phyloP scores from a whole-genome alignment of 2,113 vertebrate genomes.

The Albula goreensis region DNA sequence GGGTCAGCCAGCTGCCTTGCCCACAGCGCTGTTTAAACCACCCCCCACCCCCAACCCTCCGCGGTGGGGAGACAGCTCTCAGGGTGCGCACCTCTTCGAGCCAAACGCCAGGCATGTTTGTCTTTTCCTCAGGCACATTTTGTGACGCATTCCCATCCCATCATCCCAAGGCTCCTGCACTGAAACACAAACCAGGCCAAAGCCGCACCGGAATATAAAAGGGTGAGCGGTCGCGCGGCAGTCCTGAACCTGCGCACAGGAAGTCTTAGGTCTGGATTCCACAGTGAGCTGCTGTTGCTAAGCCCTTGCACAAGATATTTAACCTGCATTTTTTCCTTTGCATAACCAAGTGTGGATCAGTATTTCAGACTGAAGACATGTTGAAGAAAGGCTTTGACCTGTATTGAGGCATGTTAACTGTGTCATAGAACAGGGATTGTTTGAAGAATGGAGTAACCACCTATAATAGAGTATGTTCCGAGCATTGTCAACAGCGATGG shows the following conservation, averaged over 20 bases:
- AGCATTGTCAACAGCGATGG: background rate
- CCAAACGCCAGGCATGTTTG: background rate
- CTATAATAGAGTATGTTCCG: background rate
- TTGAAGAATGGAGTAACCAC: background rate
- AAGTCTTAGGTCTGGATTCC: background rate
- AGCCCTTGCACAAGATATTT: background rate
- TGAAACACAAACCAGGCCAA: background rate
- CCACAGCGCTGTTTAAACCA: background rate
- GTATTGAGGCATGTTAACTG: background rate
- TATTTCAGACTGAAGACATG: background rate
- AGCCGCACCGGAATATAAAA: background rate
- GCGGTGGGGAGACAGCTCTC: too few relatives aligned
- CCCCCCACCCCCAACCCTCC: background rate
- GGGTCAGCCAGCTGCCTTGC: conserved; percentile 23
- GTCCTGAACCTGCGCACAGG: background rate
- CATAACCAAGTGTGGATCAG: background rate
- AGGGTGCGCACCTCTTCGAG: background rate
- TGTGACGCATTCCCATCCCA: background rate
- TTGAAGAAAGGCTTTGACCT: background rate
- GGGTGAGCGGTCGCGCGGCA: too few relatives aligned
- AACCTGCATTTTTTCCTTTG: background rate
- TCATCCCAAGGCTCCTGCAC: background rate
- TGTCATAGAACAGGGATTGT: background rate
- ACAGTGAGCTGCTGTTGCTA: background rate
- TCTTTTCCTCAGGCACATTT: background rate